Evolutionary conservation across 2,888 invertebrate species (phyloP).

Genomic region (Pristionchus arcanus): DNA sequence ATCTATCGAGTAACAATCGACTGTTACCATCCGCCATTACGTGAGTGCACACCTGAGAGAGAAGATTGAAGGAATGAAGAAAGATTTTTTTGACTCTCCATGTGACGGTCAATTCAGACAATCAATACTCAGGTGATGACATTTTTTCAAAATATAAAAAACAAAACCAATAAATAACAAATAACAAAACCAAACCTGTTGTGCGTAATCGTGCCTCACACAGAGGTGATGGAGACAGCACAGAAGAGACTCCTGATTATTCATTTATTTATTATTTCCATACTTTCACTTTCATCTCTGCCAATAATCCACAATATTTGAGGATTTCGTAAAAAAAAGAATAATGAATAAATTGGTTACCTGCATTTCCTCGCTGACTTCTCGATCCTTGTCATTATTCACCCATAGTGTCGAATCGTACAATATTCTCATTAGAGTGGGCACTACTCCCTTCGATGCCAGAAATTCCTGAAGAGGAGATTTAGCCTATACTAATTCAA

Average conservation of each 20-base stretch:
- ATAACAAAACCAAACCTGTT: slow-evolving; percentile 55
- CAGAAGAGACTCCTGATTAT: slow-evolving; percentile 68
- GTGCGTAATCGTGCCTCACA: slow-evolving; percentile 61
- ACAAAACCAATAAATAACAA: neutral
- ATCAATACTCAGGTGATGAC: neutral
- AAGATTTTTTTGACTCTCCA: neutral
- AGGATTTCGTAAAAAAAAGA: neutral
- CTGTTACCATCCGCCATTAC: slow-evolving; percentile 59
- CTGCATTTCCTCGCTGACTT: slow-evolving; percentile 62
- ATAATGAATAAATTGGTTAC: neutral
- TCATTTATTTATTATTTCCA: neutral
- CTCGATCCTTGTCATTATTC: slow-evolving; percentile 56
- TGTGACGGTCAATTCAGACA: too few relatives aligned
- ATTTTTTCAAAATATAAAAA: too few relatives aligned
- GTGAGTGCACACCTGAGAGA: slow-evolving; percentile 30
- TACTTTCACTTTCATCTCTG: neutral
- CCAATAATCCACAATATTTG: neutral
- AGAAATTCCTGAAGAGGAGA: slow-evolving; percentile 64
- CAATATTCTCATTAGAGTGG: slow-evolving; percentile 64
- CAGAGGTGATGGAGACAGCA: slow-evolving; percentile 67
- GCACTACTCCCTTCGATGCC: slow-evolving; percentile 62
- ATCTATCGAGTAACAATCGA: slow-evolving; percentile 65
- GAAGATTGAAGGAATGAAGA: neutral
- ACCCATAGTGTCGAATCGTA: slow-evolving; percentile 58
- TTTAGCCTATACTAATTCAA: neutral